phyloP scores from a whole-genome alignment of 2,797 vertebrate genomes.

The Cynopterus sphinx region DNA sequence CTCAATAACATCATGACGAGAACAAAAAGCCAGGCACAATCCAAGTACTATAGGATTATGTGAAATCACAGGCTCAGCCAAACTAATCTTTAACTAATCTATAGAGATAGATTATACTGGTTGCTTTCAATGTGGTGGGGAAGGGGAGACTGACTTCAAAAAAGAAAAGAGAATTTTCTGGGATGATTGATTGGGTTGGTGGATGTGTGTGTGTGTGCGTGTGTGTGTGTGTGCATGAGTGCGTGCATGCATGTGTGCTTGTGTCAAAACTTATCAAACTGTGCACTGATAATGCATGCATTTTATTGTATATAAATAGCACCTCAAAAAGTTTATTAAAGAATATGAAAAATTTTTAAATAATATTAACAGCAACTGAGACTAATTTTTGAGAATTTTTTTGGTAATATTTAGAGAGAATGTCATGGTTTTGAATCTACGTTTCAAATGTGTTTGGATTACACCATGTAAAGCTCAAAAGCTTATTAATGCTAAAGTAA shows the following conservation, averaged over 20 bases:
- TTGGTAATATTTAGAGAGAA: constrained; percentile 1
- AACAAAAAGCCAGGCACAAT: neutral
- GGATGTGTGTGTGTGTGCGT: neutral
- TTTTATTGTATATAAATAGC: constrained; percentile 1
- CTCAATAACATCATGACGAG: neutral
- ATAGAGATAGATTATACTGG: neutral
- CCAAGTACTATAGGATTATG: neutral
- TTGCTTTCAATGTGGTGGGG: neutral
- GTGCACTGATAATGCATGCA: neutral
- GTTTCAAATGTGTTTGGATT: constrained; percentile 56
- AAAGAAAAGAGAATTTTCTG: constrained; percentile 1
- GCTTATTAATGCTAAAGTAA: constrained; percentile 71
- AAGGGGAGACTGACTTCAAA: neutral
- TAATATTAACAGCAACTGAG: neutral
- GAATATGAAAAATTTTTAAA: constrained; percentile 14
- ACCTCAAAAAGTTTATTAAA: constrained; percentile 6
- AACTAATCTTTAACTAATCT: neutral
- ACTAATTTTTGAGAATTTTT: constrained; percentile 42
- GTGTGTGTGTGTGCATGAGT: too few species aligned
- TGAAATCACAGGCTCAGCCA: neutral
- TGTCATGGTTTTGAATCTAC: constrained; percentile 41
- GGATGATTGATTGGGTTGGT: neutral
- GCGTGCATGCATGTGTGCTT: too few species aligned
- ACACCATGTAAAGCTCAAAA: constrained; percentile 56
- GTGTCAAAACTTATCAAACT: constrained; percentile 18